Evolutionary conservation across 2,888 invertebrate genomes (phyloP), one percentile per base, ranked within the genome.

Genomic region (Brachyopa scutellaris): DNA sequence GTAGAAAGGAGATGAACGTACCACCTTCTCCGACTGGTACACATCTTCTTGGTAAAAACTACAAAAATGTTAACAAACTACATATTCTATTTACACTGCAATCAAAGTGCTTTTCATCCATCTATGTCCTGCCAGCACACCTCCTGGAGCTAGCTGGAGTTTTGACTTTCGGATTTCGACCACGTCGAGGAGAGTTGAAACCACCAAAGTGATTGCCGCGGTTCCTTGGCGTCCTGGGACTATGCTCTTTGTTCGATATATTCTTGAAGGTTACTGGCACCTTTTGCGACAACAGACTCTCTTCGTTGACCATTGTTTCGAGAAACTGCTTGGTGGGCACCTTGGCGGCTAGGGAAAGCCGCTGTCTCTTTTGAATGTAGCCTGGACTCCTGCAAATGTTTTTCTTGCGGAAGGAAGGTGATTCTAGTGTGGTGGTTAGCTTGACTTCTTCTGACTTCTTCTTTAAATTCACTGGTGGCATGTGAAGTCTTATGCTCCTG

Each of bases 311-410:
- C 62, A 85, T 83, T 2, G 61, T 59, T 29, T 84, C 64, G 7
- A 85, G 59, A n/a, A 84, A 55, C 8, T 83, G 73, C 36, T 64
- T 77, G 31, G 45, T 77, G 8, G 84, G 84, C 3, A 76, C 74
- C 47, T 78, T 84, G 0, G 77, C 70, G 11, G 76, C 74, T 9
- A 78, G 21, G 2, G 61, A 26, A 6, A 83, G 36, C 21, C 84
- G 66, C 8, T 84, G 80, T 9, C 85, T 61, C 49, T 85, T 86
- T 11, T 85, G 84, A 29, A 84, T 69, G 29, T 61, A 77, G 0
- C 85, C 85, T 0, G 85, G 86, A 62, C 85, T 86, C 53, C 84
- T 85, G 11, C 72, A 33, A 6, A 36, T 51, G 21, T 70, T 76
- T 9, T 69, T 79, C 31, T 87, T 88, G 69, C 84, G 84, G 9